Conservation (phyloP, 2,113 vertebrate species). For the Centropus bengalensis region DNA sequence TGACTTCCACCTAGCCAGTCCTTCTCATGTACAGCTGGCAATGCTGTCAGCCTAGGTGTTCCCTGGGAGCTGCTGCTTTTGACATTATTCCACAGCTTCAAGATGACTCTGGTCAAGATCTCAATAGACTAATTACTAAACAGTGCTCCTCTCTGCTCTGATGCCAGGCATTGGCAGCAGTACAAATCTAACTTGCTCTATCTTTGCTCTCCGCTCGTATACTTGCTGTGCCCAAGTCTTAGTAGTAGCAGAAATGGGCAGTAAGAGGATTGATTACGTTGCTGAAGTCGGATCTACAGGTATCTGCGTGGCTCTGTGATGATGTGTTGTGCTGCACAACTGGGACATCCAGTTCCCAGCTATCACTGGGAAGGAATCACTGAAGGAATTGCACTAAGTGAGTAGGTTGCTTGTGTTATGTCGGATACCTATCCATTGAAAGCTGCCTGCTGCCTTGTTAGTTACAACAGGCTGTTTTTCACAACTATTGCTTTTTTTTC, state of each 20-base stretch:
- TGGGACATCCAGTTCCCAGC: not conserved
- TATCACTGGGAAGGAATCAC: not conserved
- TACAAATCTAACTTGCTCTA: not conserved
- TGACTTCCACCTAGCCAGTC: not conserved
- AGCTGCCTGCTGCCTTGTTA: not conserved
- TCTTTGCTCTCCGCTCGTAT: not conserved
- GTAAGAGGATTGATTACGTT: not conserved
- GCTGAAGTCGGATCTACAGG: not conserved
- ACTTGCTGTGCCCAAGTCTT: not conserved
- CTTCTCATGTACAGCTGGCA: not conserved
- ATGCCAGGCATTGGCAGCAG: not conserved
- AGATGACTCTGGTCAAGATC: not conserved
- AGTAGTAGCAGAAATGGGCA: not conserved
- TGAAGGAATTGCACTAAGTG: not conserved
- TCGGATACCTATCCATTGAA: not conserved
- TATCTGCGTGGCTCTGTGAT: not conserved
- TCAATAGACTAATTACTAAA: not conserved
- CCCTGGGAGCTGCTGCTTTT: not conserved
- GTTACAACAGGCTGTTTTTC: not conserved
- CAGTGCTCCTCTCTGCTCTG: not conserved
- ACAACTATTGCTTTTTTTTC: not conserved
- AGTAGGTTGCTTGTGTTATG: not conserved
- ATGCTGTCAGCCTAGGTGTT: not conserved
- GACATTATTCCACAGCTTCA: not conserved
- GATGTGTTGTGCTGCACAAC: not conserved